A percentile compares a stretch with the other conserved stretches of the same genome.
phyloP scores from a whole-genome alignment of 2,888 invertebrate genomes.

The Himalopsyche anomala region DNA sequence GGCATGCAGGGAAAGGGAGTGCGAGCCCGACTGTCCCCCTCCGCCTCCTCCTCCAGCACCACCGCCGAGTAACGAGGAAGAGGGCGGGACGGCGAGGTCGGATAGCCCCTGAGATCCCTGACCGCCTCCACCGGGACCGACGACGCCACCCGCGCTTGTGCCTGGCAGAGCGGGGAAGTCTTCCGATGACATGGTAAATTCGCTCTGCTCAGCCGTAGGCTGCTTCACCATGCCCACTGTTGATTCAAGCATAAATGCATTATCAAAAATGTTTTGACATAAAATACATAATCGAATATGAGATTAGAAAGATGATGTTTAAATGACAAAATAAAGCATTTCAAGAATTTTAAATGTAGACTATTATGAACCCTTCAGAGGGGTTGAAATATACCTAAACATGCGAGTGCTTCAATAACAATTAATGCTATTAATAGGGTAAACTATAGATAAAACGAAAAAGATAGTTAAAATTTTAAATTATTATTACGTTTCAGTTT shows the following conservation, averaged over 20 bases:
- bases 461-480: no score
- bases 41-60: slow-evolving; percentile 67
- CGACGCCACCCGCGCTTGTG: slow-evolving; percentile 80
- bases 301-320: no score
- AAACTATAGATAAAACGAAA: no score
- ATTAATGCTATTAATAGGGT: no score
- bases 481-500: no score
- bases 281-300: no score
- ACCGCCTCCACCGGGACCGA: slow-evolving; percentile 66
- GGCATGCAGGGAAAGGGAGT: background rate
- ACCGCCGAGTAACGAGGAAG: slow-evolving; percentile 65
- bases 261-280: background rate
- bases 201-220: slow-evolving; percentile 93
- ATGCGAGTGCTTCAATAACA: no score
- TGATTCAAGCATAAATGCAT: background rate
- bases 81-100: slow-evolving; percentile 65
- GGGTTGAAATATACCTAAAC: no score
- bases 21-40: background rate
- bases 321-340: no score
- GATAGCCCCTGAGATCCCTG: slow-evolving; percentile 3
- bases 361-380: no score
- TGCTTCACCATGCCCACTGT: slow-evolving; percentile 96
- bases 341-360: no score
- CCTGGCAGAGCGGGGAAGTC: slow-evolving; percentile 99
- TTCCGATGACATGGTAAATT: slow-evolving; percentile 98